These are phyloP conservation scores for Amphimedon queenslandica DNA, from an alignment of 37 sponge, comb jelly and placozoan genomes.

Conservation along the genomic window DNA sequence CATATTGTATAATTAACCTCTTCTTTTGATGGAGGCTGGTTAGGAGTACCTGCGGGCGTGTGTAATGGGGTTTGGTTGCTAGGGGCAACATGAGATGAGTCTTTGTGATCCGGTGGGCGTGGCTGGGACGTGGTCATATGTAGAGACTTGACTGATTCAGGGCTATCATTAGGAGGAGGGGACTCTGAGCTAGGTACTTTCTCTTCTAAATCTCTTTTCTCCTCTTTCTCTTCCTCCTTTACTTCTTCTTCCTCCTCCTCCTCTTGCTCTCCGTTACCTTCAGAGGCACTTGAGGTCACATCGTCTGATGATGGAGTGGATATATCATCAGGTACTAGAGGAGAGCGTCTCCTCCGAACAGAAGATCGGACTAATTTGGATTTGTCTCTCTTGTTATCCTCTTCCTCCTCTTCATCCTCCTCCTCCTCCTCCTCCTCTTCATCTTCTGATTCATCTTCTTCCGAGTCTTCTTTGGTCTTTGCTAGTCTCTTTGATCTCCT, in stretches of 20 bases:
- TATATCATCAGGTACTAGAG: not conserved
- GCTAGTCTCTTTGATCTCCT: not conserved
- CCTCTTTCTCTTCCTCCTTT: not conserved
- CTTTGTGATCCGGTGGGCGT: not conserved
- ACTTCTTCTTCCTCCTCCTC: conserved; percentile 2
- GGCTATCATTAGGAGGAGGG: conserved; percentile 4
- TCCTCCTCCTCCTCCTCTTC: not conserved
- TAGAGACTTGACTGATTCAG: not conserved
- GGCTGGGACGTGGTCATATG: not conserved
- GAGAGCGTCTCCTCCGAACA: not conserved
- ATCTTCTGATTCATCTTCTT: not conserved
- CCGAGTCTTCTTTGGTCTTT: not conserved
- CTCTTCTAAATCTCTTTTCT: not conserved
- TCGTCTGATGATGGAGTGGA: not conserved
- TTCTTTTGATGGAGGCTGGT: not conserved
- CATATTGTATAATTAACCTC: conserved; percentile 63
- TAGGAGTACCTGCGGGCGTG: not conserved
- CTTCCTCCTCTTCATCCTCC: conserved; percentile 9
- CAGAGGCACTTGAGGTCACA: not conserved
- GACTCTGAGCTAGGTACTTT: not conserved
- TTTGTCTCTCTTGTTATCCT: not conserved
- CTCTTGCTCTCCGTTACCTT: not conserved
- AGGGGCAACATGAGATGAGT: not conserved
- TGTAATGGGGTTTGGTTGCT: not conserved
- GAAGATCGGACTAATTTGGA: not conserved